These are phyloP conservation scores for Turdus rufiventris DNA, from an alignment of 2,113 vertebrate genomes.

Conservation along the genomic window DNA sequence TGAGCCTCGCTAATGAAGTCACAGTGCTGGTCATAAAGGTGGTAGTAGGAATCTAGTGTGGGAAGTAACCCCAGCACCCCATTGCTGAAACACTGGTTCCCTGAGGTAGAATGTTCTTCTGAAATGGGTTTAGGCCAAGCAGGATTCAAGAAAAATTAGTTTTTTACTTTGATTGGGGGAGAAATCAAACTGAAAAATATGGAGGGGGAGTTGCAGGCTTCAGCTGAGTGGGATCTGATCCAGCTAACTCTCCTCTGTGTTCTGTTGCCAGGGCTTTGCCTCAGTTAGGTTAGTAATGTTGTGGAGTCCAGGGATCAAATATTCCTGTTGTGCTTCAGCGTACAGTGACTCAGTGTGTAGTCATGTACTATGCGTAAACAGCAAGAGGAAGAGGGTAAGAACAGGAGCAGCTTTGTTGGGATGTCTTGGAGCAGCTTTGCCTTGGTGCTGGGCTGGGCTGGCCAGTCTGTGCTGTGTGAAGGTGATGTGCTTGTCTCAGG, in stretches of 20 bases:
- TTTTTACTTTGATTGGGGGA: conserved; percentile 11
- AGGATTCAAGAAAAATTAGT: conserved; percentile 52
- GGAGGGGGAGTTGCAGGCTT: conserved; percentile 22
- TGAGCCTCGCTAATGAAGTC: neutral
- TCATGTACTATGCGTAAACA: conserved; percentile 33
- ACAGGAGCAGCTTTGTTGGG: neutral
- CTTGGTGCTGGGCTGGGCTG: neutral
- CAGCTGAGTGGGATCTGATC: conserved; percentile 6
- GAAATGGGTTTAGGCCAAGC: conserved; percentile 14
- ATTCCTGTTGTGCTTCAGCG: neutral
- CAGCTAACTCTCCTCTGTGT: conserved; percentile 20
- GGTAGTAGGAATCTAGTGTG: neutral
- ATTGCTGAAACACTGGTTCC: neutral
- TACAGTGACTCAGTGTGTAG: conserved; percentile 37
- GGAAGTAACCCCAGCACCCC: neutral
- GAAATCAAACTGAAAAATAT: conserved; percentile 27
- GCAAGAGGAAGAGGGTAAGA: neutral
- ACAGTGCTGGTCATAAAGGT: neutral
- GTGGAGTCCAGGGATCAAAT: conserved; percentile 47
- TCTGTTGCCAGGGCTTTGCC: conserved; percentile 27
- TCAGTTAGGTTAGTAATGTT: neutral
- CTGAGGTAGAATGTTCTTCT: conserved; percentile 35
- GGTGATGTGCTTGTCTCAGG: neutral
- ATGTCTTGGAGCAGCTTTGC: neutral
- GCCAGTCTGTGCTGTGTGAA: neutral